These are phyloP conservation scores for Alosa alosa DNA, from an alignment of 2,113 vertebrate genomes.

Conservation along the genomic window DNA sequence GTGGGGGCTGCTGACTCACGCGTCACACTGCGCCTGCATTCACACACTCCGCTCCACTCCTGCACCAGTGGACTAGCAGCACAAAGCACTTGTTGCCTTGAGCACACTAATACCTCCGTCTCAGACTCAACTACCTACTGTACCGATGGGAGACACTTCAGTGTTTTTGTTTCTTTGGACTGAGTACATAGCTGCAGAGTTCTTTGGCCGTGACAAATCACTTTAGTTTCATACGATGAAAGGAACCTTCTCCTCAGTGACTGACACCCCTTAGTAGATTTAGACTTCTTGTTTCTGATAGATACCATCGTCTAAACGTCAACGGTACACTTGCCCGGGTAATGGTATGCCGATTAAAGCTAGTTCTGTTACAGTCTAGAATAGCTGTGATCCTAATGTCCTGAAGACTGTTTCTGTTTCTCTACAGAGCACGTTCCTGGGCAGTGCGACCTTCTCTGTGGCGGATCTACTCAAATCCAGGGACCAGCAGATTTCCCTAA, in stretches of 20 bases:
- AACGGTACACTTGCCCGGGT: not conserved
- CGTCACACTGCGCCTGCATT: too few relatives aligned
- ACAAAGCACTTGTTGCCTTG: not conserved
- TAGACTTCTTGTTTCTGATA: not conserved
- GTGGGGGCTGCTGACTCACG: too few relatives aligned
- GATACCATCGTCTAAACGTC: not conserved
- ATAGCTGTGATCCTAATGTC: not conserved
- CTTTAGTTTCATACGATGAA: not conserved
- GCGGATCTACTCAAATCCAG: slow-evolving; percentile 87
- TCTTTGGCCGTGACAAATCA: not conserved
- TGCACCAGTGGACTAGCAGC: too few relatives aligned
- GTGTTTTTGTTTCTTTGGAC: not conserved
- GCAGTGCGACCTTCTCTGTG: slow-evolving; percentile 85
- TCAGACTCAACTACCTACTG: too few relatives aligned
- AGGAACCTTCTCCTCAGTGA: not conserved
- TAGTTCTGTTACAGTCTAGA: slow-evolving; percentile 31
- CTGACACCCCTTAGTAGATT: not conserved
- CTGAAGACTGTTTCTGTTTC: slow-evolving; percentile 37
- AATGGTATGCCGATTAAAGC: not conserved
- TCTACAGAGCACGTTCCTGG: slow-evolving; percentile 87
- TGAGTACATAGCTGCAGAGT: too few relatives aligned
- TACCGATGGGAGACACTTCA: not conserved
- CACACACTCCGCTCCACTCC: too few relatives aligned
- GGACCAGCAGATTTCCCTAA: slow-evolving; percentile 85
- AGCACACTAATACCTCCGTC: not conserved